A percentile compares a stretch with the other conserved stretches of the same genome.
Evolutionary conservation across 2,797 vertebrate genomes (phyloP).

Genomic region (Aratinga solstitialis): DNA sequence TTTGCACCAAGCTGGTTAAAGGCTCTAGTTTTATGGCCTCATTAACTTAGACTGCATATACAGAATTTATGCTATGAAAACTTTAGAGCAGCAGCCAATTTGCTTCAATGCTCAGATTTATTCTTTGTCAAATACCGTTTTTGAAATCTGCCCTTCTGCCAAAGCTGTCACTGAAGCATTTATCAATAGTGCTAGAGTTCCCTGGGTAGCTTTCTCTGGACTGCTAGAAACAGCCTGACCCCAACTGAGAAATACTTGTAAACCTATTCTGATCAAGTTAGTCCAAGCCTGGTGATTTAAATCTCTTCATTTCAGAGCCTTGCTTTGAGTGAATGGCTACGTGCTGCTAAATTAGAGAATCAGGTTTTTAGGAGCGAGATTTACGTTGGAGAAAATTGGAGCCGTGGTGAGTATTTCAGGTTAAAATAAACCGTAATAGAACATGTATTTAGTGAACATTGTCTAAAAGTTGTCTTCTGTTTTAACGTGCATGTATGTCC

Average conservation of each 20-base stretch:
- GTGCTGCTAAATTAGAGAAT: not conserved
- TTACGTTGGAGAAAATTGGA: not conserved
- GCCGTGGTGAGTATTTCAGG: not conserved
- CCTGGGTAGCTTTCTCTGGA: not conserved
- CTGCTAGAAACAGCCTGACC: not conserved
- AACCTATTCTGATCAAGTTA: not conserved
- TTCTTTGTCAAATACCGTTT: not conserved
- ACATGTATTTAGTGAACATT: not conserved
- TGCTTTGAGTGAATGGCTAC: constrained; percentile 4
- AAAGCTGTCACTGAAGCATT: constrained; percentile 45
- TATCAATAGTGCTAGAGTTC: constrained; percentile 32
- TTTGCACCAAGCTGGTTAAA: constrained; percentile 9
- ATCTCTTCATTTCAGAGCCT: constrained; percentile 19
- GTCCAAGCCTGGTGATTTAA: constrained; percentile 57
- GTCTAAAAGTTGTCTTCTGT: constrained; percentile 23
- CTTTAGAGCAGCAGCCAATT: constrained; percentile 53
- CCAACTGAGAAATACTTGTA: not conserved
- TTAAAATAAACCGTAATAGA: not conserved
- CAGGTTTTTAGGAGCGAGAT: not conserved
- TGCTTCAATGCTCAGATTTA: constrained; percentile 19
- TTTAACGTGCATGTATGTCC: not conserved
- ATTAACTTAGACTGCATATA: not conserved
- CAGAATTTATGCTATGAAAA: constrained; percentile 17
- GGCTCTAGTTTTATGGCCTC: not conserved
- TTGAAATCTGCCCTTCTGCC: constrained; percentile 11